phyloP scores from a whole-genome alignment of 2,888 invertebrate genomes.

The Alloscopus bannaensis region DNA sequence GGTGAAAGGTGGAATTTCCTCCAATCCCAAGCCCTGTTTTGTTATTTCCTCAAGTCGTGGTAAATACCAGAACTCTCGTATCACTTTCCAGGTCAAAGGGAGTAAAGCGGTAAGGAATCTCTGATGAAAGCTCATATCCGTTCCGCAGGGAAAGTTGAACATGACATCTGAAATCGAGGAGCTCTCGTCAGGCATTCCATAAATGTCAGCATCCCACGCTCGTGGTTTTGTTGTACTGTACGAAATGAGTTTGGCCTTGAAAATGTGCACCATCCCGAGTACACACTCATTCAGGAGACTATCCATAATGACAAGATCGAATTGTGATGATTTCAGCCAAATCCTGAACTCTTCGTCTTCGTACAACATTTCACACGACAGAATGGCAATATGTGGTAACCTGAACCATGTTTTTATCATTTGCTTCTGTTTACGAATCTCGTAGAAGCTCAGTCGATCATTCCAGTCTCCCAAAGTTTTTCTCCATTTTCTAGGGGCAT shows the following conservation, averaged over 20 bases:
- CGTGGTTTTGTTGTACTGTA: conserved; percentile 43
- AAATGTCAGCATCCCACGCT: conserved; percentile 44
- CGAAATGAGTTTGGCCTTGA: conserved; percentile 38
- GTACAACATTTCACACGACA: conserved; percentile 15
- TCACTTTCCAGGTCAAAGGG: conserved; percentile 38
- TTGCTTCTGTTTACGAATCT: conserved; percentile 23
- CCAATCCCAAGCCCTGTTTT: conserved; percentile 5
- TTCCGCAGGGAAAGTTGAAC: background rate
- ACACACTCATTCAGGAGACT: conserved; percentile 57
- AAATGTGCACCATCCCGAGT: conserved; percentile 42
- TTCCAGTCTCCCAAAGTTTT: background rate
- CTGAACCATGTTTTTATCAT: background rate
- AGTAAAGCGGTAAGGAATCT: conserved; percentile 37
- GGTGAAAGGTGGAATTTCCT: conserved; percentile 2
- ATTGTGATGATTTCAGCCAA: conserved; percentile 46
- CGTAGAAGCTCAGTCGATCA: conserved; percentile 9
- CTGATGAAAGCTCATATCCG: conserved; percentile 35
- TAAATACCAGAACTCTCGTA: conserved; percentile 26
- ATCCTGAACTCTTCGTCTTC: conserved; percentile 33
- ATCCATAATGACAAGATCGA: conserved; percentile 67
- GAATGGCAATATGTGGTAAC: background rate
- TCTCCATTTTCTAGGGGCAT: background rate
- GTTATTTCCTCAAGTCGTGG: conserved; percentile 26
- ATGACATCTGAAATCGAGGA: conserved; percentile 31
- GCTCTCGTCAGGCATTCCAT: conserved; percentile 59